Evolutionary conservation across 2,797 vertebrate species (phyloP).

Genomic region (Phoeniculus purpureus): DNA sequence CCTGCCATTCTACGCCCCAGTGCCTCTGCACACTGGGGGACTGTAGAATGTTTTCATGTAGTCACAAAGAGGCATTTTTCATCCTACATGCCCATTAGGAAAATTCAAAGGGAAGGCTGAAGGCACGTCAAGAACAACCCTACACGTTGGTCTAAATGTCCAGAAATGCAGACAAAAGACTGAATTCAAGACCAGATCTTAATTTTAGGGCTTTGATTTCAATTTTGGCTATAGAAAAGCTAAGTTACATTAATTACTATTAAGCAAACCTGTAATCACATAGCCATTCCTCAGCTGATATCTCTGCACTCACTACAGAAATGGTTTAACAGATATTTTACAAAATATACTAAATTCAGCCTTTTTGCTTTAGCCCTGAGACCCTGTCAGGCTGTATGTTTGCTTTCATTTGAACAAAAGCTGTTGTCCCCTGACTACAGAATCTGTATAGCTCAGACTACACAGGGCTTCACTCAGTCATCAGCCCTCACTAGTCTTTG

Average conservation of each 20-base stretch:
- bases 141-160: neutral
- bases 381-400: neutral
- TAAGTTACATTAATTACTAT: neutral
- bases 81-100: neutral
- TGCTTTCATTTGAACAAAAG: neutral
- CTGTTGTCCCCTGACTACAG: neutral
- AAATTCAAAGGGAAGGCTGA: neutral
- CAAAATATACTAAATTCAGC: neutral
- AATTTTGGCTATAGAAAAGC: neutral
- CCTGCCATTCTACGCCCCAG: neutral
- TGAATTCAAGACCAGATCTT: neutral
- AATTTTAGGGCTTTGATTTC: neutral
- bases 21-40: no score
- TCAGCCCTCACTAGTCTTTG: neutral
- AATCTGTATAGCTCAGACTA: neutral
- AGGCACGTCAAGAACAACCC: neutral
- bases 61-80: neutral
- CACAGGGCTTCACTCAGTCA: neutral
- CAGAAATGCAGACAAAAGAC: neutral
- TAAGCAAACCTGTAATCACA: neutral
- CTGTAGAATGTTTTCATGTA: neutral
- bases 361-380: neutral
- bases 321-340: neutral
- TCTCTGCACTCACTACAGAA: neutral
- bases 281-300: neutral